Conservation (phyloP, 1,140 invertebrate species). For the Nasonia giraulti region DNA sequence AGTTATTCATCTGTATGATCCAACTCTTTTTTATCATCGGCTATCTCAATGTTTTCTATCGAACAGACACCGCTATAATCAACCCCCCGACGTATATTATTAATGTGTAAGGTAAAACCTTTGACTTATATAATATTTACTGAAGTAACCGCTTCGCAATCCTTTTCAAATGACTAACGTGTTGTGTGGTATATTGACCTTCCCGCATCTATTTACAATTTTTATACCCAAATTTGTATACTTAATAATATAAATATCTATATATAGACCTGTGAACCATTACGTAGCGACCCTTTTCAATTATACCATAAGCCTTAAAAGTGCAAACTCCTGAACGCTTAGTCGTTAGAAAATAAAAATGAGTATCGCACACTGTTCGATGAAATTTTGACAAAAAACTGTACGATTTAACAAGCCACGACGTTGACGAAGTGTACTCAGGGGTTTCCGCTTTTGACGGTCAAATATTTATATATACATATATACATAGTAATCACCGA, state of each 20-base stretch:
- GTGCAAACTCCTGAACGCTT: conserved; percentile 31
- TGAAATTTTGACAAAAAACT: not conserved
- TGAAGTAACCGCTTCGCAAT: conserved; percentile 16
- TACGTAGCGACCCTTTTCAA: conserved; percentile 69
- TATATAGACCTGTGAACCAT: conserved; percentile 69
- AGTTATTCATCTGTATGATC: not conserved
- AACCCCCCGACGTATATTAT: not conserved
- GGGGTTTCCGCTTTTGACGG: conserved; percentile 46
- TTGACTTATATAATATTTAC: not conserved
- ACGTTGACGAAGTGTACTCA: not conserved
- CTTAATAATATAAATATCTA: conserved; percentile 31
- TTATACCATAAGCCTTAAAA: conserved; percentile 28
- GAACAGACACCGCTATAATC: not conserved
- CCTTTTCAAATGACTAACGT: conserved; percentile 51
- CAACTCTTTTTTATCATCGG: not conserved
- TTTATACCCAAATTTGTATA: conserved; percentile 41
- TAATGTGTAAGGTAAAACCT: conserved; percentile 4
- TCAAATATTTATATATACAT: conserved; percentile 41
- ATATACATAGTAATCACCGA: conserved; percentile 54
- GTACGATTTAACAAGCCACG: too few species aligned
- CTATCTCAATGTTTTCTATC: conserved; percentile 15
- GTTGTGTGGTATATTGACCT: conserved; percentile 67
- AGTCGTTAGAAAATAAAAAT: not conserved
- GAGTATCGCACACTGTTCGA: conserved; percentile 24
- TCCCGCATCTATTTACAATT: conserved; percentile 59